Percentiles rank a stretch among this genome's conserved stretches.
Evolutionary conservation across 2,888 invertebrate genomes (phyloP).

Genomic region (Xanthia icteritia): DNA sequence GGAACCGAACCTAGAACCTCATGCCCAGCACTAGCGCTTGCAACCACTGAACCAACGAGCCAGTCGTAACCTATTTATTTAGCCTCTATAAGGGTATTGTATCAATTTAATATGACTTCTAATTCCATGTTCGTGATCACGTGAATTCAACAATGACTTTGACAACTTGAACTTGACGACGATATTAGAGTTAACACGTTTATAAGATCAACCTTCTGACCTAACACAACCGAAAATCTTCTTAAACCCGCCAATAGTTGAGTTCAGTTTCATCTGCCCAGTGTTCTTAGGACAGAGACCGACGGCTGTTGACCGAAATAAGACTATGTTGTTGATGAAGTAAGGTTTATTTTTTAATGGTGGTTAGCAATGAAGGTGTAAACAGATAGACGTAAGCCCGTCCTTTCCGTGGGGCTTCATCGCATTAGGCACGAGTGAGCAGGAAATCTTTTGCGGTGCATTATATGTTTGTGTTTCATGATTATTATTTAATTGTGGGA

Average conservation of each 20-base stretch:
- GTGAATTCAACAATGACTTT: conserved; percentile 58
- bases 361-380: conserved; percentile 32
- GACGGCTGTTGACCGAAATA: not conserved
- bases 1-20: too few species aligned
- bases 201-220: conserved; percentile 51
- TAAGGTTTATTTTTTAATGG: conserved; percentile 56
- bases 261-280: conserved; percentile 28
- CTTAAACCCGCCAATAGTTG: not conserved
- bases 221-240: conserved; percentile 27
- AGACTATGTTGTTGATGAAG: not conserved
- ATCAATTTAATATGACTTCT: not conserved
- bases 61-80: not conserved
- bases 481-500: conserved; percentile 27
- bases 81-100: not conserved
- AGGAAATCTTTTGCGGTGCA: conserved; percentile 75
- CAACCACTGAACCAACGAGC: too few species aligned
- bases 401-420: conserved; percentile 80
- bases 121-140: conserved; percentile 10
- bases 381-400: conserved; percentile 70
- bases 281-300: conserved; percentile 19
- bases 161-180: conserved; percentile 71
- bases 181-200: conserved; percentile 63
- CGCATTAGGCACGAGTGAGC: conserved; percentile 80
- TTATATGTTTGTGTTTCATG: conserved; percentile 48
- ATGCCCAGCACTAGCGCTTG: too few species aligned